Base-by-base conservation (phyloP, 2,113 vertebrate genomes). In the Pungitius pungitius region DNA sequence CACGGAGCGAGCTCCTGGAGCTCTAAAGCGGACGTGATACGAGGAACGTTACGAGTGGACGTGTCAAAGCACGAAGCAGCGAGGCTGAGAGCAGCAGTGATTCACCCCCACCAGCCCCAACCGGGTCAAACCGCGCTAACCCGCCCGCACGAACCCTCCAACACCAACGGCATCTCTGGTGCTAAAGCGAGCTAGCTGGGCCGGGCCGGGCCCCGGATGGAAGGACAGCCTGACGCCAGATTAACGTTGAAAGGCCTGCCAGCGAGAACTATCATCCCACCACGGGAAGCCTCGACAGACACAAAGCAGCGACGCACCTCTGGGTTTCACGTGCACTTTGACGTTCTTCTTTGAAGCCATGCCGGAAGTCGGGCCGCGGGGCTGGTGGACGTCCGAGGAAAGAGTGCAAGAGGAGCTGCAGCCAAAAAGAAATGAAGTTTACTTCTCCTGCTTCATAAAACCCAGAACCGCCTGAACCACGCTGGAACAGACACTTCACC, bases 341-440 rank as follows among this genome's bases (percentile, higher is more conserved):
- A 77, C 6, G 57, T 18, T 68, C 47, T 90, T 93, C 89, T 88
- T 92, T 6, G 86, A 42, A 42, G 88, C 88, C 92, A 93, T 93
- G 70, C 40, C n/a, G 68, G 10, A 3, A 58, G 6, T 67, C 14
- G 3, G n/a, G 12, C 4, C 22, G 64, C 4, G 11, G 37, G 5
- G 18, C 18, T 26, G 51, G 40, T 37, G 10, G 40, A 76, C 15
- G 5, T 62, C 24, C 43, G 55, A 0, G 7, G 8, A 54, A 13
- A 22, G 17, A 6, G 12, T 3, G 2, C 33, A 8, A 0, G 0
- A 2, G 17, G 15, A 43, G 26, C 39, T 20, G 35, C 9, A n/a
- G 9, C 22, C 6, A 35, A 75, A 83, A 77, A 80, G 70, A 85
- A 89, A 86, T 87, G 77, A 63, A 47, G 75, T 75, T 37, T 59